A percentile compares a stretch with the other conserved stretches of the same genome.
Conservation (phyloP, 2,113 vertebrate species). For the Zosterops pallidus region DNA sequence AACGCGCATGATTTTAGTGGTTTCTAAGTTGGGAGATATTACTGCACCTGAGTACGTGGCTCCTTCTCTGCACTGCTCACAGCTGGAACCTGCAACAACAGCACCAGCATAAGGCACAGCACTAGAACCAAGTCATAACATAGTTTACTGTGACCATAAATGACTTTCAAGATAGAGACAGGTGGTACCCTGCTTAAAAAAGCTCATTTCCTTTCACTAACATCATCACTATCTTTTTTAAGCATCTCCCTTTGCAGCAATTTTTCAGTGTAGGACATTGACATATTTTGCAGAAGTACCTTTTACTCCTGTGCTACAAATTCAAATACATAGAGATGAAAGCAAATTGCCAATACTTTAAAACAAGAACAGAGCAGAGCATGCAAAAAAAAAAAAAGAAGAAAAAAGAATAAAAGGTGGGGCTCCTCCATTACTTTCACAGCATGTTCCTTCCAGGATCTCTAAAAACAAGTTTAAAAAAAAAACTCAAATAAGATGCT, state of each 20-base stretch:
- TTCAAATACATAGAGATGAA: neutral
- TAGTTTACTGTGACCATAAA: neutral
- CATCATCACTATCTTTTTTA: neutral
- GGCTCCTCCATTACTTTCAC: neutral
- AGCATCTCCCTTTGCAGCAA: neutral
- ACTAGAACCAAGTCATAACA: neutral
- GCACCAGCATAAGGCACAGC: neutral
- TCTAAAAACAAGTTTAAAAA: neutral
- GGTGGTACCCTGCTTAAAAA: neutral
- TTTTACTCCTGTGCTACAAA: neutral
- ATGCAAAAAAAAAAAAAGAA: neutral
- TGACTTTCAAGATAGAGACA: neutral
- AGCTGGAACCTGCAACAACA: conserved; percentile 73
- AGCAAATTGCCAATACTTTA: neutral
- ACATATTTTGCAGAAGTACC: neutral
- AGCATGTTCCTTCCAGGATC: neutral
- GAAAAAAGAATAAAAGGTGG: neutral
- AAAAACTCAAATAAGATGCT: neutral
- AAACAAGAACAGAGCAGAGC: neutral
- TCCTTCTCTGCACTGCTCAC: conserved; percentile 84
- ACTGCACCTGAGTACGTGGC: conserved; percentile 78
- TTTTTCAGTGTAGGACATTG: neutral
- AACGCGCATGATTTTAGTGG: conserved; percentile 78
- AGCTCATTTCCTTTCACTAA: neutral
- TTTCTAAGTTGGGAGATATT: conserved; percentile 81